Base-by-base conservation (phyloP, 2,797 vertebrate genomes). In the Eupleurogrammus muticus region DNA sequence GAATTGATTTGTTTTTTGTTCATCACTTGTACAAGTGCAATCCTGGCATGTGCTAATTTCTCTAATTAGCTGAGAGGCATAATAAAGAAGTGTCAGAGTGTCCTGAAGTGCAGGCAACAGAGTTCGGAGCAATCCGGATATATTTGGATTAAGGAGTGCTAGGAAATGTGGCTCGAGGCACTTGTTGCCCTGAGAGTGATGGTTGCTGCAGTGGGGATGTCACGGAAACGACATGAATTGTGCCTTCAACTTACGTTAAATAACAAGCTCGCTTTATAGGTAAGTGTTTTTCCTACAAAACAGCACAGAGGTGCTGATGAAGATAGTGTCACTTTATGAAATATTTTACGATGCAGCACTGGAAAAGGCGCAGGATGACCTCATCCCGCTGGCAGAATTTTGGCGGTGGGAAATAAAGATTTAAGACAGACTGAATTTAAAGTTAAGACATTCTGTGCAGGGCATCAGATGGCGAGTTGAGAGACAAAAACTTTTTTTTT, bases 401-500 rank as follows among this genome's bases (percentile, higher is more conserved):
- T 19, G 53, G 34, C 16, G 19, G 49, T 63, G 10, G n/a, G 44
- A 73, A 66, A 55, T 19, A 56, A 55, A 55, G 40, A 57, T 66
- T 12, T 19, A 52, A 77, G 21, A 24, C 9, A 0, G 36, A 40
- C 50, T 57, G 50, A 80, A 48, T 52, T 59, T 19, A 75, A 66
- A 48, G 67, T 16, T n/a, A 66, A 66, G 55, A 60, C 57, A 65
- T 61, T 50, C 68, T 66, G 59, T 72, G 68, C 42, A n/a, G 72
- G 69, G 70, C 78, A 67, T 78, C 62, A 42, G 75, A 64, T 79
- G 66, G 59, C 68, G 68, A 70, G 38, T 56, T 80, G 61, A 1
- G 16, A 79, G 72, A 85, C 80, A 66, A 80, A 80, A 80, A 80
- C 65, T 62, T 80, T 66, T 57, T n/a, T n/a, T n/a, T n/a, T n/a